Evolutionary conservation across 2,113 vertebrate genomes (phyloP), one percentile per base, ranked within the genome.

Genomic region (Eretmochelys imbricata): DNA sequence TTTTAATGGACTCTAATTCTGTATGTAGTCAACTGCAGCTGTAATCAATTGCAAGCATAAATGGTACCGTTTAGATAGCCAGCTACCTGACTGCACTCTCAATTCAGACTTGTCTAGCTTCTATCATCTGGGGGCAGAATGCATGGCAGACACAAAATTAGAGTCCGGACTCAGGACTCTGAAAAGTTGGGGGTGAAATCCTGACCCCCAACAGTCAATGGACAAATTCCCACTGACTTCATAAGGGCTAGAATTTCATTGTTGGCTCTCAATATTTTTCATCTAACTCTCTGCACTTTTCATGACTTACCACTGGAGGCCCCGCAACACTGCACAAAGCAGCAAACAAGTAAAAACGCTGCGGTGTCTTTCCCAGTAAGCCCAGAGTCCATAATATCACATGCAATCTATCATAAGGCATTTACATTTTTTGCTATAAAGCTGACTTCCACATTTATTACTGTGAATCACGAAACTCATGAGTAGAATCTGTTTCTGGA

Each of bases 1-100:
- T 31, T 92, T 89, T 80, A 91, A 92, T 54, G 81, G 51, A 49
- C 93, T 92, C 90, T 94, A 78, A 87, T 85, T 93, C 76, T 69
- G 48, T 35, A 5, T 80, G 38, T 84, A 59, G 81, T 89, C 76
- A 75, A 35, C 59, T 94, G 76, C 69, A 94, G 55, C 62, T 89
- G 82, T 54, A 93, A 93, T 80, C 85, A 27, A 84, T 54, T 85
- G 49, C 27, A 83, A 89, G 94, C 65, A 91, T 10, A 92, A 97
- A 82, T 50, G 83, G 65, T 22, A 50, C 22, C 14, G 78, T 87
- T 87, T 6, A 92, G 85, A 72, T 93, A 89, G 8, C 75, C 53
- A 92, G 35, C 53, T 72, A 72, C n/a, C 65, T 38, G 65, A 38
- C 35, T 72, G 65, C 19, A 72, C 65, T 72, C 17, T n/a, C 65